Conservation (phyloP, 2,888 invertebrate genomes). For the Drosophila longiperda region DNA sequence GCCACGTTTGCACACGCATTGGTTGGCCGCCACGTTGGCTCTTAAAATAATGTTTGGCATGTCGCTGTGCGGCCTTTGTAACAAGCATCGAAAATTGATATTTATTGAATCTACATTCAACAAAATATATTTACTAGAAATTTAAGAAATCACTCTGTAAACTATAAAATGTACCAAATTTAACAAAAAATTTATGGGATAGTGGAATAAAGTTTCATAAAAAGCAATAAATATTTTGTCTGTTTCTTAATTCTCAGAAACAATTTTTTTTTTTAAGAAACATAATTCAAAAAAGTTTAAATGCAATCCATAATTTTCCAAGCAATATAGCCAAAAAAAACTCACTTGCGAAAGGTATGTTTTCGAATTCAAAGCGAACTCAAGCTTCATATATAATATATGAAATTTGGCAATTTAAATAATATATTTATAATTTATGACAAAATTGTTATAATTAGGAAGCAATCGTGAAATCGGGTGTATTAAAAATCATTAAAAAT, state of each 20-base stretch:
- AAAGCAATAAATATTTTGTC: not conserved
- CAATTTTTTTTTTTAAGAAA: not conserved
- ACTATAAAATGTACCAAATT: not conserved
- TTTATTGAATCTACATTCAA: slow-evolving; percentile 53
- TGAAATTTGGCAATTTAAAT: no score
- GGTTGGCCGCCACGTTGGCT: slow-evolving; percentile 43
- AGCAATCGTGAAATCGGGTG: not conserved
- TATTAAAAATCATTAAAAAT: not conserved
- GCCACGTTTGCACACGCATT: not conserved
- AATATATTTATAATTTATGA: not conserved
- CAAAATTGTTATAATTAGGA: not conserved
- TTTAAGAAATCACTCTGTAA: not conserved
- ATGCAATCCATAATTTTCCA: not conserved
- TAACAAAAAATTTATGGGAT: not conserved
- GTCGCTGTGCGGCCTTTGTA: slow-evolving; percentile 35
- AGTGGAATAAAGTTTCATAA: not conserved
- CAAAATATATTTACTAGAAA: not conserved
- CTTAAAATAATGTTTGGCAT: slow-evolving; percentile 55
- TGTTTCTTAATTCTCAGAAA: not conserved
- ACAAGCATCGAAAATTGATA: slow-evolving; percentile 68
- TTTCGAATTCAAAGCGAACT: not conserved
- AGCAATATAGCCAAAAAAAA: no score
- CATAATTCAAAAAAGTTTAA: not conserved
- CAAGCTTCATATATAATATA: not conserved
- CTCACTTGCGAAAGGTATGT: not conserved